Evolutionary conservation across 2,113 vertebrate genomes (phyloP), one percentile per base, ranked within the genome.

Genomic region (Otolemur garnettii): DNA sequence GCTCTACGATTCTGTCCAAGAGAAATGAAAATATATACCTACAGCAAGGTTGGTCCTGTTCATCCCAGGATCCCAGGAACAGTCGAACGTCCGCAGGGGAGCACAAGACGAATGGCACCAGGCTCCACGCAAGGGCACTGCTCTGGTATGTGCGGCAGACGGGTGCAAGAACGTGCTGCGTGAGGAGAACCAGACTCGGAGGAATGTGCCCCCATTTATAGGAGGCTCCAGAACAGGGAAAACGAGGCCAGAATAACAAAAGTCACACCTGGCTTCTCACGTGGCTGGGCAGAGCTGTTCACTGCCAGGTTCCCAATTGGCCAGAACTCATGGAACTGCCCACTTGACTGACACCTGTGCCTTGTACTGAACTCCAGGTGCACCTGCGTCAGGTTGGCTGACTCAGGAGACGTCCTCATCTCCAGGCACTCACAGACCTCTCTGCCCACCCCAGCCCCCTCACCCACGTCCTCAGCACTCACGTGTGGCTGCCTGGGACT

Each of bases 241-340:
- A 7, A 0, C 38, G 2, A 7, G 5, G 30, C 68, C 2, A 0
- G 1, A 2, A n/a, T 38, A 1, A 1, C 2, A 4, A 9, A 50
- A 35, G 28, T 17, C 38, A 28, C 13, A 3, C 0, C 90, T 7
- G 21, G 30, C 17, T 77, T 26, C 59, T 53, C 42, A 2, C 1
- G 22, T 4, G 79, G 9, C 6, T 10, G 26, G 30, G 53, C 62
- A 33, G 66, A 28, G 3, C 35, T 0, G 11, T 9, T 15, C 53
- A 19, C 38, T 26, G 0, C 4, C 68, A 35, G 1, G 68, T 15
- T 19, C 1, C 9, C 21, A 4, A 21, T 72, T 81, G 59, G 18
- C 21, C 53, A 5, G 82, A 82, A 19, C 21, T 35, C 55, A 50
- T 9, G 1, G 2, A 60, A 5, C 3, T 0, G 21, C 19, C 13